Evolutionary conservation across 2,113 vertebrate species (phyloP).

Genomic region (Vireo altiloquus): DNA sequence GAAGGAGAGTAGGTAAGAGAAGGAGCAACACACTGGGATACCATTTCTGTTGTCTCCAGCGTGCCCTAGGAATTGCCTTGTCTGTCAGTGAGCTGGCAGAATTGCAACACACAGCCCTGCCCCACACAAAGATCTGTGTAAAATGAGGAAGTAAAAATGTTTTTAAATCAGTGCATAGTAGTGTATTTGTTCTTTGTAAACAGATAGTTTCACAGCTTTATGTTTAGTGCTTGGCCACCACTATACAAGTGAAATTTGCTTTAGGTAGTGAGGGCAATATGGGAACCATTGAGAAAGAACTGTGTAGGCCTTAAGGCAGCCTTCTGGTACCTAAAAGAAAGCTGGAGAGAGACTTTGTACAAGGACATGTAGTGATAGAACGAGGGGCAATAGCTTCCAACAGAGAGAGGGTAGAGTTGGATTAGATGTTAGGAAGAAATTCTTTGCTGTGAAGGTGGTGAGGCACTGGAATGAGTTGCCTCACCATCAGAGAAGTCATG

Average conservation of each 20-base stretch:
- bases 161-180: neutral
- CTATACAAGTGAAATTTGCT: neutral
- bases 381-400: neutral
- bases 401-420: neutral
- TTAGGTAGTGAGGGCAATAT: neutral
- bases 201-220: neutral
- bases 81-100: neutral
- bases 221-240: neutral
- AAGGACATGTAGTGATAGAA: neutral
- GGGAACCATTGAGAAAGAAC: neutral
- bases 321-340: neutral
- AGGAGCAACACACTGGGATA: accelerated
- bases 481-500: neutral
- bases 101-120: neutral
- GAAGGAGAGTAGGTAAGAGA: neutral
- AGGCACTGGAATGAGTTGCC: neutral
- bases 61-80: neutral
- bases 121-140: neutral
- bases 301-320: neutral
- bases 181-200: neutral
- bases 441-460: neutral
- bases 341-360: neutral
- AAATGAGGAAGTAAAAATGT: neutral
- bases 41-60: neutral
- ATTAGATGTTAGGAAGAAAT: neutral